Percentiles rank a stretch among this genome's conserved stretches.
Evolutionary conservation across 1,140 invertebrate genomes (phyloP).

Genomic region (Drosophila nikananu): DNA sequence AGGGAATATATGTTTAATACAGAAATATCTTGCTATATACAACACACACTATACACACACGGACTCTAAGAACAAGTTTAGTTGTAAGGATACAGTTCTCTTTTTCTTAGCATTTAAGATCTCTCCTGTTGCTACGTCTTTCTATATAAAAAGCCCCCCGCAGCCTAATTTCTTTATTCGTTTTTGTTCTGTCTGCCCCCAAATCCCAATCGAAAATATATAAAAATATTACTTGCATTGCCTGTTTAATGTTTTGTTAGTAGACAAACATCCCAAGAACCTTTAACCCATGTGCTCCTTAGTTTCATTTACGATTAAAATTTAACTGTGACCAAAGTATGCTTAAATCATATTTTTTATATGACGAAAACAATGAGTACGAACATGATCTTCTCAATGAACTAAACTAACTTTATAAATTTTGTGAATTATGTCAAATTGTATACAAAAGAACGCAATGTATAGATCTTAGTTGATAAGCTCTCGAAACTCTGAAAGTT

Average conservation of each 20-base stretch:
- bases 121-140: slow-evolving; percentile 67
- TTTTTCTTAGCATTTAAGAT: slow-evolving; percentile 69
- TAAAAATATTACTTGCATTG: slow-evolving; percentile 44
- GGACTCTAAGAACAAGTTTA: slow-evolving; percentile 53
- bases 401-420: slow-evolving; percentile 51
- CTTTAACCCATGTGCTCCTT: slow-evolving; percentile 46
- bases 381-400: slow-evolving; percentile 32
- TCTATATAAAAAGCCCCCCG: slow-evolving; percentile 23
- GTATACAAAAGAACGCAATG: slow-evolving; percentile 68
- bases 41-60: slow-evolving; percentile 33
- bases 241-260: slow-evolving; percentile 70
- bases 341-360: slow-evolving; percentile 55
- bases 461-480: slow-evolving; percentile 73
- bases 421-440: slow-evolving; percentile 65
- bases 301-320: slow-evolving; percentile 50
- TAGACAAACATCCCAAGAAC: slow-evolving; percentile 50
- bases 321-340: slow-evolving; percentile 61
- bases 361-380: slow-evolving; percentile 35
- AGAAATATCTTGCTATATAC: slow-evolving; percentile 63
- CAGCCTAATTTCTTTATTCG: slow-evolving; percentile 40
- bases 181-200: slow-evolving; percentile 55
- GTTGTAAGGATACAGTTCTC: slow-evolving; percentile 71
- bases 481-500: slow-evolving; percentile 26
- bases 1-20: slow-evolving; percentile 61
- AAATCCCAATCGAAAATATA: slow-evolving; percentile 22